These are phyloP conservation scores for Champsocephalus gunnari DNA, from an alignment of 2,797 vertebrate species.

Conservation along the genomic window DNA sequence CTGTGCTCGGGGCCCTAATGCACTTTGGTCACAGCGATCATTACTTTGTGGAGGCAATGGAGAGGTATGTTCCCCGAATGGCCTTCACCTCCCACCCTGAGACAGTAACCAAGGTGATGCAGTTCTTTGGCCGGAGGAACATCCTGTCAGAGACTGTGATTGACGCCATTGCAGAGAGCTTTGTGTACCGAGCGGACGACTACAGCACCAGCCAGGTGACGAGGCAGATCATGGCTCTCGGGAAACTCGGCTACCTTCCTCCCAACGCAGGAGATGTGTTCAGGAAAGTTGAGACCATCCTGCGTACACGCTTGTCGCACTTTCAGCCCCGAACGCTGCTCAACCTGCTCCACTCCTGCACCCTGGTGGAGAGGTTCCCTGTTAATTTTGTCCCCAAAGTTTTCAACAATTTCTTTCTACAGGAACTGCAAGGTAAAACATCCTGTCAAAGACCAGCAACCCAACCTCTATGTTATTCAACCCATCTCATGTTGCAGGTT, in stretches of 20 bases:
- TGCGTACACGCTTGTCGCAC: conserved; percentile 79
- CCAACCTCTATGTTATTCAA: too few relatives aligned
- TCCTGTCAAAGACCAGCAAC: neutral
- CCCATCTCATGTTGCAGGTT: neutral
- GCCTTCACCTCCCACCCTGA: conserved; percentile 83
- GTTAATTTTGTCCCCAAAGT: conserved; percentile 93
- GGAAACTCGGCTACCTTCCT: conserved; percentile 91
- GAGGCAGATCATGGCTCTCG: conserved; percentile 86
- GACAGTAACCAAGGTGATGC: conserved; percentile 83
- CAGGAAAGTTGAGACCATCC: conserved; percentile 86
- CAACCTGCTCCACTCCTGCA: conserved; percentile 90
- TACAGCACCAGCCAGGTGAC: conserved; percentile 88
- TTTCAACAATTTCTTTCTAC: conserved; percentile 92
- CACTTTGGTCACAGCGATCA: conserved; percentile 88
- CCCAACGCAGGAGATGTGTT: conserved; percentile 88
- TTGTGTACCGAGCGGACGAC: conserved; percentile 87
- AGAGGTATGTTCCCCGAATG: conserved; percentile 77
- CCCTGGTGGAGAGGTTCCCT: conserved; percentile 88
- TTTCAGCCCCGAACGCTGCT: conserved; percentile 89
- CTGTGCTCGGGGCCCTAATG: conserved; percentile 87
- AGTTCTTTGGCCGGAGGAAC: conserved; percentile 86
- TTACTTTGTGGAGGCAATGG: conserved; percentile 87
- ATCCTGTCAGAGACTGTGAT: conserved; percentile 88
- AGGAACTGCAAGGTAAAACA: conserved; percentile 90
- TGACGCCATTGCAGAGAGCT: conserved; percentile 87